phyloP scores from a whole-genome alignment of 2,888 invertebrate species.

The Phengaris alcon region DNA sequence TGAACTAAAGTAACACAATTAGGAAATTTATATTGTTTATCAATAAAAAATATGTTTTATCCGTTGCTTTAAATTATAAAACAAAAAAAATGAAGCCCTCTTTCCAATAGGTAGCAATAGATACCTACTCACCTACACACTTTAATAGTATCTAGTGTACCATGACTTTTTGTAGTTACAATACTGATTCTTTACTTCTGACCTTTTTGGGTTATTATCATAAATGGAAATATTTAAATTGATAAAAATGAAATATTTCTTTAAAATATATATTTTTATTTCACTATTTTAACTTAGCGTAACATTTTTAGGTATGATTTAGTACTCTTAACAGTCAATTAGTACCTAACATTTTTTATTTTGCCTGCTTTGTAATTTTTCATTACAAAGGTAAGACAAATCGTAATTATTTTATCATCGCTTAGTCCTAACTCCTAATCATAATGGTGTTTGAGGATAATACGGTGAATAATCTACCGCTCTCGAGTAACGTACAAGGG shows the following conservation, averaged over 20 bases:
- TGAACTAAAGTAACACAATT: conserved; percentile 14
- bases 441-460: not conserved
- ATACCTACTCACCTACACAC: not conserved
- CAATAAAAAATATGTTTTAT: not conserved
- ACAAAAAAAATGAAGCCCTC: not conserved
- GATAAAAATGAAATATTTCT: not conserved
- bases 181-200: too few relatives aligned
- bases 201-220: not conserved
- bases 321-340: not conserved
- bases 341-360: not conserved
- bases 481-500: not conserved
- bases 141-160: too few relatives aligned
- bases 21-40: not conserved
- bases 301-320: not conserved
- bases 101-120: not conserved
- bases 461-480: conserved; percentile 2
- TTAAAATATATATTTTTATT: not conserved
- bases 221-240: not conserved
- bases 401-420: not conserved
- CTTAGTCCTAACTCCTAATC: not conserved
- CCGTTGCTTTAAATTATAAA: not conserved
- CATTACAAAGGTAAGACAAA: too few relatives aligned
- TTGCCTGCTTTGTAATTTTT: not conserved
- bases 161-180: too few relatives aligned
- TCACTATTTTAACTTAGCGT: not conserved